phyloP scores from a whole-genome alignment of 1,140 invertebrate genomes.

The Drosophila ambigua region DNA sequence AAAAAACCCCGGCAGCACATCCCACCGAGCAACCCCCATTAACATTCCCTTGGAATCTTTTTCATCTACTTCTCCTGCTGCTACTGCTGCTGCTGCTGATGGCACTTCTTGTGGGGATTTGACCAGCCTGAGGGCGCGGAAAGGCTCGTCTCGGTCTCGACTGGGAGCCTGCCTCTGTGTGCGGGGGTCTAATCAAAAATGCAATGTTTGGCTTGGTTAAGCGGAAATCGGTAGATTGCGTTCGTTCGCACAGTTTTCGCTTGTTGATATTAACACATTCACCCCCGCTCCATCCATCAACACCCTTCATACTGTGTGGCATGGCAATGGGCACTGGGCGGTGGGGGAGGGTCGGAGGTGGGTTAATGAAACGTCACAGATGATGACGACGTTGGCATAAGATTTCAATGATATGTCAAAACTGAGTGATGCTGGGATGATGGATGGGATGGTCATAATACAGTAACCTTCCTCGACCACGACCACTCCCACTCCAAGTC shows the following conservation, averaged over 20 bases:
- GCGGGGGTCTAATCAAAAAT: conserved; percentile 71
- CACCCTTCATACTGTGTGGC: conserved; percentile 9
- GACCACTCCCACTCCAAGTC: not conserved
- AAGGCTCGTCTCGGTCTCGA: conserved; percentile 27
- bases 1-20: conserved; percentile 1
- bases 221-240: conserved; percentile 81
- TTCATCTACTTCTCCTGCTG: not conserved
- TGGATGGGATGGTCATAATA: conserved; percentile 67
- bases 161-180: conserved; percentile 1
- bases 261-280: conserved; percentile 75
- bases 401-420: conserved; percentile 82
- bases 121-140: conserved; percentile 49
- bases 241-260: conserved; percentile 63
- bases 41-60: conserved; percentile 35
- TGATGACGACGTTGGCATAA: conserved; percentile 70
- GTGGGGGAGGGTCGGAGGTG: conserved; percentile 21
- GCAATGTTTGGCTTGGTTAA: conserved; percentile 82
- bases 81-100: conserved; percentile 1
- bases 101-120: conserved; percentile 54
- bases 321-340: not conserved
- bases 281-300: not conserved
- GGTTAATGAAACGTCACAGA: conserved; percentile 82
- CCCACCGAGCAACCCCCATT: conserved; percentile 38
- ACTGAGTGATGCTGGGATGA: conserved; percentile 77
- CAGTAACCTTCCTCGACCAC: conserved; percentile 38